Evolutionary conservation across 2,113 vertebrate genomes (phyloP), one percentile per base, ranked within the genome.

Genomic region (Dromaius novaehollandiae): DNA sequence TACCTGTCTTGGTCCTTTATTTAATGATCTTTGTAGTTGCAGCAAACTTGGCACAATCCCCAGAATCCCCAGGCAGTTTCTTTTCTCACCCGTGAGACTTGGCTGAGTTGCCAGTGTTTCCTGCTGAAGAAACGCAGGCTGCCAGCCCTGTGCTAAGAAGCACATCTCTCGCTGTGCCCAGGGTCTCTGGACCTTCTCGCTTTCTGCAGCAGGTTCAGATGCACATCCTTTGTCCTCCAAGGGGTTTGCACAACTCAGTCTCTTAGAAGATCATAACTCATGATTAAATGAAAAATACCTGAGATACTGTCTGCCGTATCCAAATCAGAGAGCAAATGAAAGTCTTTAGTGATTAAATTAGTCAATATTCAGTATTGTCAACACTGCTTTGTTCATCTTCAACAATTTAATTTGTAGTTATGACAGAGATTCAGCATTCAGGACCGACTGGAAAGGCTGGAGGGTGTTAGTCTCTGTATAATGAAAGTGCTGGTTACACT

Each of bases 1-100:
- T 9, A 2, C 2, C 0, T 6, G 3, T 46, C 4, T 8, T 63
- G 50, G 13, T n/a, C 55, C 91, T 75, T 82, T 20, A 11, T 46
- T 74, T 74, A 55, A 17, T 65, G 36, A 68, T 46, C 36, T 86
- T 61, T 73, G 42, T 38, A 48, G 58, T 5, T 89, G 61, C 50
- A 65, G 32, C 18, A 91, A 77, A 25, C 8, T 3, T 86, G 30
- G 3, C 36, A 16, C 25, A 44, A 34, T 60, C 17, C n/a, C 74
- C n/a, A 40, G 60, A 25, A 24, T 32, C 15, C 60, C 38, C 60
- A 79, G 44, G 50, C 56, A 70, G 36, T 46, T 15, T 38, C 2
- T 34, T 40, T 65, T 66, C 13, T 55, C 24, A 22, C 50, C 36
- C 2, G 2, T 34, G 44, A 55, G 21, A 26, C 20, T 85, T 66